Evolutionary conservation across 2,888 invertebrate genomes (phyloP).

Genomic region (Antitype chi): DNA sequence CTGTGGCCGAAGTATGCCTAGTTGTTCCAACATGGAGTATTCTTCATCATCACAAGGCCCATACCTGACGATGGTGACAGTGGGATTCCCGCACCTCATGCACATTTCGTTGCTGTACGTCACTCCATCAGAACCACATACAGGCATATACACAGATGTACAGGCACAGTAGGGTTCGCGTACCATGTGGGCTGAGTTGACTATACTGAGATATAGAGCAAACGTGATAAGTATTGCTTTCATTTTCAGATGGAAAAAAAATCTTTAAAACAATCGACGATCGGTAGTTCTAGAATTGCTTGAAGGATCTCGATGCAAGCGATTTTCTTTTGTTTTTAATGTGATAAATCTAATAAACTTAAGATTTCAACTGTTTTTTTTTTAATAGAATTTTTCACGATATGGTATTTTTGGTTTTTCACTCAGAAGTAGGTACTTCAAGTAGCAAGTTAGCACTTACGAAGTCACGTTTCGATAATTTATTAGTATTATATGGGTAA

Average conservation of each 20-base stretch:
- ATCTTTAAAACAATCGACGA: neutral
- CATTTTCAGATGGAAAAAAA: neutral
- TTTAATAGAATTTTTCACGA: neutral
- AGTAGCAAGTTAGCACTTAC: neutral
- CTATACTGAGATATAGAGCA: neutral
- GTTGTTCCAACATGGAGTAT: neutral
- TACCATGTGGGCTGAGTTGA: too few relatives aligned
- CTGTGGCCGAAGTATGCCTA: neutral
- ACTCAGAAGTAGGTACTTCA: neutral
- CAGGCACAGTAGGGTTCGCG: neutral
- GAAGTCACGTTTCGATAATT: neutral
- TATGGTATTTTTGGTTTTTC: neutral
- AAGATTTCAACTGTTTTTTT: neutral
- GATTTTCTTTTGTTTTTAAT: neutral
- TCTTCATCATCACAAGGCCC: slow-evolving; percentile 19
- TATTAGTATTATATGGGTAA: neutral
- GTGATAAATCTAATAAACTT: neutral
- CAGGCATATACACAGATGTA: neutral
- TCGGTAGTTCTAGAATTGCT: neutral
- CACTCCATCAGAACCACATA: slow-evolving; percentile 20
- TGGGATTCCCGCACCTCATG: neutral
- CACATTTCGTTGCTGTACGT: slow-evolving; percentile 18
- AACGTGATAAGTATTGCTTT: neutral
- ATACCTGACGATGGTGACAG: neutral
- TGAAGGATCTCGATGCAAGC: neutral